Conservation (phyloP, 2,888 invertebrate genomes). For the Ellobium chinense region DNA sequence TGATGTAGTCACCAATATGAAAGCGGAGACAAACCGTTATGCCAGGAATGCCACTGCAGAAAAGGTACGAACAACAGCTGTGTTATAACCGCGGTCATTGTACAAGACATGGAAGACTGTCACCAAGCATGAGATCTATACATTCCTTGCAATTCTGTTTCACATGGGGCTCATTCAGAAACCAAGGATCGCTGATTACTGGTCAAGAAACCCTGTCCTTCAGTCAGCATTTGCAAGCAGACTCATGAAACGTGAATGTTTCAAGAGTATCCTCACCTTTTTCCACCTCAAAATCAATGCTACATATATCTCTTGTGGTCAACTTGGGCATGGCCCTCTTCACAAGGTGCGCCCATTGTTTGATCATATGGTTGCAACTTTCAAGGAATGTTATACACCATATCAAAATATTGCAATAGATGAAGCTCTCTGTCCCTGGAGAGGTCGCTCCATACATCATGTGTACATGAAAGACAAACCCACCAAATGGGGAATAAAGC, state of each 20-base stretch:
- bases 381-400: neutral
- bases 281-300: neutral
- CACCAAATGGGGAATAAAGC: too few species aligned
- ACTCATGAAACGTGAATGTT: neutral
- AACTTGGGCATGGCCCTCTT: neutral
- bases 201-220: neutral
- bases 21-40: neutral
- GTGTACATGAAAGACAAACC: too few species aligned
- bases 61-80: neutral
- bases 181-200: slow-evolving; percentile 5
- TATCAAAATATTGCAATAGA: too few species aligned
- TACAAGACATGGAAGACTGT: neutral
- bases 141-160: neutral
- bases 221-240: neutral
- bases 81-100: neutral
- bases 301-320: neutral
- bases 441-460: too few species aligned
- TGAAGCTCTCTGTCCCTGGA: too few species aligned
- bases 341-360: neutral
- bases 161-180: slow-evolving; percentile 18
- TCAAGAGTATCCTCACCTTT: neutral
- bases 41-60: neutral
- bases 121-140: neutral
- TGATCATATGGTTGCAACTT: neutral
- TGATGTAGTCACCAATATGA: neutral